Evolutionary conservation across 1,140 invertebrate genomes (phyloP), one percentile per base, ranked within the genome.

Genomic region (Aricia agestis): DNA sequence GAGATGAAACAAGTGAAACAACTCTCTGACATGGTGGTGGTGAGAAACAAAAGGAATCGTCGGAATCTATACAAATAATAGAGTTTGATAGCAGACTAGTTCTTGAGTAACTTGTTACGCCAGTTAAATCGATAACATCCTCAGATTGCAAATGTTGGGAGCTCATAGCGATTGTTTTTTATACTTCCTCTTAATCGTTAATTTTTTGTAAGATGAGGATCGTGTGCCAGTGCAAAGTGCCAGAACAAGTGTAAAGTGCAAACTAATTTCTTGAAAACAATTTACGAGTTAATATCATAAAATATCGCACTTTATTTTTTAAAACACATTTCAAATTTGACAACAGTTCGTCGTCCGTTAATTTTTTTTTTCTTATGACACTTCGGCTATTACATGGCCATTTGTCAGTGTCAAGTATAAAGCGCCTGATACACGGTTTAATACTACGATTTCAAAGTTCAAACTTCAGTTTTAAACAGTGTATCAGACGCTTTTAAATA

Each of bases 131-230:
- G 18, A 63, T 63, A 63, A 63, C 17, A 11, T 19, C 17, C 10
- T 63, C 59, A 63, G 58, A 66, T 25, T 66, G 19, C 32, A 66
- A 31, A 66, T 66, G 70, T 52, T 52, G 45, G 11, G 45, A 13
- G 45, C 45, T 52, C 45, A 52, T 52, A 13, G 11, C 45, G 11
- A 13, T 52, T 11, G 11, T 52, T 52, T 4, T 52, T 13, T 15
- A 15, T 52, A 52, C 13, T 25, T 25, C 25, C 25, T 25, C 25
- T 52, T 13, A 11, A 0, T 52, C 9, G 13, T 1, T 52, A 5
- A 52, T 52, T 52, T 52, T 13, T 52, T 52, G 13, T 52, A 13
- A 52, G 7, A 15, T 15, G 13, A 4, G 11, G 2, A 13, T 13
- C 3, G 1, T 13, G 45, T 13, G 45, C 45, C 45, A 42, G 41